Percentiles rank a stretch among this genome's conserved stretches.
Evolutionary conservation across 2,888 invertebrate species (phyloP).

Genomic region (Agrotis segetum): DNA sequence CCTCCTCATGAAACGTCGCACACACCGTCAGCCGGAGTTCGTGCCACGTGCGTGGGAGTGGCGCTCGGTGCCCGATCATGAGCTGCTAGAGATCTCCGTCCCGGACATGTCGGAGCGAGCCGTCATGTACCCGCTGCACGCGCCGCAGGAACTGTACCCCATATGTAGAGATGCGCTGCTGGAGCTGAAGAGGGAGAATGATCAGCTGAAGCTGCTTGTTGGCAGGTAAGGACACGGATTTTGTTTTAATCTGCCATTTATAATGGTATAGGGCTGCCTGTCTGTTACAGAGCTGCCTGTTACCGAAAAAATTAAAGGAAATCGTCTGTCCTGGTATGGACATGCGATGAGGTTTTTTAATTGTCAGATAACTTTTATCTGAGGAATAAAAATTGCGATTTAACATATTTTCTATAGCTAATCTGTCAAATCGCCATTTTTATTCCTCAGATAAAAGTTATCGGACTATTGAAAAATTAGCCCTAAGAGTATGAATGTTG

Average conservation of each 20-base stretch:
- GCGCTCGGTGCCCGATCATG: conserved; percentile 79
- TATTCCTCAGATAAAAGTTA: no score
- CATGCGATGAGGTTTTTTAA: no score
- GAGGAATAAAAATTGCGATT: no score
- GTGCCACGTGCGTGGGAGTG: conserved; percentile 84
- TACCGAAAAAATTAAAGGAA: no score
- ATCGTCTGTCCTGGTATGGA: no score
- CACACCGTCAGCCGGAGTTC: conserved; percentile 73
- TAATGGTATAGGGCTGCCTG: background rate
- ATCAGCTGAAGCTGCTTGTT: conserved; percentile 77
- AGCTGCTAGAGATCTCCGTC: conserved; percentile 80
- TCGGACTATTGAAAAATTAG: no score
- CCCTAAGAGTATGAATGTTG: no score
- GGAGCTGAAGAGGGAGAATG: conserved; percentile 76
- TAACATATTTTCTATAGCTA: no score
- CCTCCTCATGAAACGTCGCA: conserved; percentile 79
- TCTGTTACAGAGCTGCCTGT: no score
- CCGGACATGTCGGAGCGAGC: conserved; percentile 79
- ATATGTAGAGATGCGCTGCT: conserved; percentile 72
- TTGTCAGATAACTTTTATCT: no score
- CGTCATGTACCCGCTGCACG: conserved; percentile 83
- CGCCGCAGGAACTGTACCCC: conserved; percentile 79
- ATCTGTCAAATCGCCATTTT: no score
- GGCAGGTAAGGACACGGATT: conserved; percentile 70
- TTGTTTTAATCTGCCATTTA: no score